Evolutionary conservation across 2,797 vertebrate species (phyloP), one percentile per base, ranked within the genome.

Genomic region (Rhinatrema bivittatum): DNA sequence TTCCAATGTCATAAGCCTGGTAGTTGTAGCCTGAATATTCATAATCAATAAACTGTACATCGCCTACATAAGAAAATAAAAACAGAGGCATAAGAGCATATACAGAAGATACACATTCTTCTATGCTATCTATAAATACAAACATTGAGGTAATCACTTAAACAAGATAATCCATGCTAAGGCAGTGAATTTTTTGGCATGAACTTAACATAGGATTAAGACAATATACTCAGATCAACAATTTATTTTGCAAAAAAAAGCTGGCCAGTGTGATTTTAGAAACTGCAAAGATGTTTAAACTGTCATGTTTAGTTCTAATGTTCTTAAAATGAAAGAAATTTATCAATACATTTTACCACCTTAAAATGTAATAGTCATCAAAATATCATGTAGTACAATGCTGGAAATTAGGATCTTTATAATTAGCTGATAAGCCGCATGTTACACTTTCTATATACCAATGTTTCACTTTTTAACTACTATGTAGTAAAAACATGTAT

Each of bases 1-100:
- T 99, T 62, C 96, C 96, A 72, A 99, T 99, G 67, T 99, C 96
- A 74, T 85, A 98, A 66, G 95, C 96, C 84, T 97, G 85, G 71
- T 99, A 98, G 88, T 93, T 99, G 88, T 99, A 99, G 53, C 94
- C 94, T 68, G 91, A 90, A 16, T 99, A 99, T 61, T 99, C 96
- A 72, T 98, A 99, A 84, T 99, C 96, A 82, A 99, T 99, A 84
- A 99, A 99, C 85, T 92, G 91, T 62, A 98, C 87, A 42, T 86
- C 88, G 61, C 88, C 94, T 98, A 65, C 33, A 69, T 76, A 76
- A 75, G 65, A 84, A 54, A 84, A 74, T 76, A 55, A 86, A 72
- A 75, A n/a, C n/a, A 70, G 58, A 62, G 56, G 53, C 53, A 46
- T 79, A 25, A 84, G 63, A 55, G 34, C 14, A 38, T 10, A n/a